These are phyloP conservation scores for Julus scandinavius DNA, from an alignment of 2,888 invertebrate genomes.

Conservation along the genomic window DNA sequence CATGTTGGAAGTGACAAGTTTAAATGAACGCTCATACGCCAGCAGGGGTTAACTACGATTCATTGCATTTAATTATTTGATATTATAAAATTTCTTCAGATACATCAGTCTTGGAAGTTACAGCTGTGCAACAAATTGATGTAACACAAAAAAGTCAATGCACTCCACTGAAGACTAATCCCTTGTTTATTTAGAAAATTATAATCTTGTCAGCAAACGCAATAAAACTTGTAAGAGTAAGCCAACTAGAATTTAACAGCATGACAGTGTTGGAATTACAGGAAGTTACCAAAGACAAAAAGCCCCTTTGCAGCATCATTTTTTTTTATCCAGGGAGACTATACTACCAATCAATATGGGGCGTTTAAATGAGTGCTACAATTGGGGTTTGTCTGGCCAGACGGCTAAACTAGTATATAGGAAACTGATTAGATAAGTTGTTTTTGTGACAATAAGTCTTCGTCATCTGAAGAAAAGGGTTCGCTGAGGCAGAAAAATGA, in stretches of 20 bases:
- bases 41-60: too few relatives aligned
- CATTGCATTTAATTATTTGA: too few relatives aligned
- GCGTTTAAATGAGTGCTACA: not conserved
- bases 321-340: not conserved
- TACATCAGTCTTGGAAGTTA: too few relatives aligned
- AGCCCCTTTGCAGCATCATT: not conserved
- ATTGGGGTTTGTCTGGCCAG: not conserved
- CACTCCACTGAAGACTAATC: too few relatives aligned
- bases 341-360: not conserved
- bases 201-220: not conserved
- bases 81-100: too few relatives aligned
- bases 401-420: not conserved
- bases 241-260: not conserved
- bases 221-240: not conserved
- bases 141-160: too few relatives aligned
- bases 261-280: not conserved
- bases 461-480: not conserved
- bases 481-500: slow-evolving; percentile 20
- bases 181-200: not conserved
- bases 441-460: slow-evolving; percentile 40
- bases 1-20: too few relatives aligned
- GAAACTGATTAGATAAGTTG: slow-evolving; percentile 46
- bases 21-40: too few relatives aligned
- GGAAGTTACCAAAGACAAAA: slow-evolving; percentile 20
- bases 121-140: too few relatives aligned